Evolutionary conservation across 1,140 invertebrate species (phyloP), one percentile per base, ranked within the genome.

Genomic region (Pseudomyrmex dendroicus): DNA sequence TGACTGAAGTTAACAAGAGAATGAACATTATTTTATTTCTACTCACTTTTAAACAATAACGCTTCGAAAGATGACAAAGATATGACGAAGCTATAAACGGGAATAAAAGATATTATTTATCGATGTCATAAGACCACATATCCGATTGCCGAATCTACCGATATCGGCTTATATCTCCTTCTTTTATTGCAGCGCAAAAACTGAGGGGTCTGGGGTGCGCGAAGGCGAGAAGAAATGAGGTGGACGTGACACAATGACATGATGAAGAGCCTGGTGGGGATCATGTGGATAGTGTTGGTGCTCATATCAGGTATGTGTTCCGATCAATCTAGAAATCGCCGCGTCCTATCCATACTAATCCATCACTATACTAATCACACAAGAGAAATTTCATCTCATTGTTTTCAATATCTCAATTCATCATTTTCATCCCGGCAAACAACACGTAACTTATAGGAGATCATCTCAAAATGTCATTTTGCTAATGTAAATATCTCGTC

Each of bases 261-360:
- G 91, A 95, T 95, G 95, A 95, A 95, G 94, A 95, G 94, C 91
- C 92, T 95, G 93, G 94, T 95, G 92, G 95, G 95, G 92, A 95
- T 95, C 93, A 95, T 95, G 94, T 95, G 95, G 95, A 95, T 95
- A 92, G 94, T 95, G 91, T 94, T 95, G 92, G 95, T 95, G 92
- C 94, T 95, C 91, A 94, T 95, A 94, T 95, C 95, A 95, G 95
- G 95, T 95, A 90, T 85, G 87, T 82, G 22, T 35, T 35, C 35
- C 73, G 13, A 88, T 88, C 84, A 85, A 88, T 88, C 83, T 83
- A 62, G 10, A 54, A 83, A 44, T 54, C 48, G 20, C 59, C 48
- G 25, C 70, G 35, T 13, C 17, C 7, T 10, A 56, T 20, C 15
- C 44, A n/a, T 12, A 22, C 13, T 48, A 82, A 82, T 59, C 20